A percentile compares a stretch with the other conserved stretches of the same genome.
Conservation (phyloP, 1,140 invertebrate species). For the Amphibalanus amphitrite region DNA sequence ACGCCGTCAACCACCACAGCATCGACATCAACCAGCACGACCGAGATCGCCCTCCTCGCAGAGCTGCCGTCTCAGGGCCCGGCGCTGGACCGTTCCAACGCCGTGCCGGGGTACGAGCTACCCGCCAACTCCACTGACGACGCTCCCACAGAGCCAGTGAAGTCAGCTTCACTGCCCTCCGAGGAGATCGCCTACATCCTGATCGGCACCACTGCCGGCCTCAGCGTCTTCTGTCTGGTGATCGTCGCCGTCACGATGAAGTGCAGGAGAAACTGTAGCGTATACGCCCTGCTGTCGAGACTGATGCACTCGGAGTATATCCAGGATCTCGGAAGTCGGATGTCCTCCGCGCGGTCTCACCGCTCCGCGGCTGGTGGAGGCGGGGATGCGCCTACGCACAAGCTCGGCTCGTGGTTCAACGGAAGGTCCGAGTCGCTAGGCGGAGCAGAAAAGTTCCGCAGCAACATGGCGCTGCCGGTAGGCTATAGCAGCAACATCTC, state of each 20-base stretch:
- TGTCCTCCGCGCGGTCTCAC: constrained; percentile 7
- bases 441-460: background rate
- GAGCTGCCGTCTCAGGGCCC: background rate
- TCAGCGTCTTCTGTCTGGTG: constrained; percentile 22
- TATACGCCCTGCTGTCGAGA: constrained; percentile 5
- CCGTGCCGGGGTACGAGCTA: background rate
- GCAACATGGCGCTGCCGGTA: background rate
- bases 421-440: background rate
- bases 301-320: constrained; percentile 4
- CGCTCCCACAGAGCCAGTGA: no score
- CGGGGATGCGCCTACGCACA: constrained; percentile 6
- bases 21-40: background rate
- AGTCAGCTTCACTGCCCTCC: background rate
- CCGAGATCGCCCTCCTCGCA: background rate
- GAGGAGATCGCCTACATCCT: constrained; percentile 24
- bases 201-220: constrained; percentile 23
- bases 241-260: constrained; percentile 22
- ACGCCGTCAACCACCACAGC: background rate
- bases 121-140: background rate
- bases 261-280: constrained; percentile 13
- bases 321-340: constrained; percentile 4
- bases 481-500: background rate
- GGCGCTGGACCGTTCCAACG: background rate
- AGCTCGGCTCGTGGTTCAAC: constrained; percentile 13
- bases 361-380: constrained; percentile 1